These are phyloP conservation scores for Pachypsylla venusta DNA, from an alignment of 1,140 invertebrate genomes.

Conservation along the genomic window DNA sequence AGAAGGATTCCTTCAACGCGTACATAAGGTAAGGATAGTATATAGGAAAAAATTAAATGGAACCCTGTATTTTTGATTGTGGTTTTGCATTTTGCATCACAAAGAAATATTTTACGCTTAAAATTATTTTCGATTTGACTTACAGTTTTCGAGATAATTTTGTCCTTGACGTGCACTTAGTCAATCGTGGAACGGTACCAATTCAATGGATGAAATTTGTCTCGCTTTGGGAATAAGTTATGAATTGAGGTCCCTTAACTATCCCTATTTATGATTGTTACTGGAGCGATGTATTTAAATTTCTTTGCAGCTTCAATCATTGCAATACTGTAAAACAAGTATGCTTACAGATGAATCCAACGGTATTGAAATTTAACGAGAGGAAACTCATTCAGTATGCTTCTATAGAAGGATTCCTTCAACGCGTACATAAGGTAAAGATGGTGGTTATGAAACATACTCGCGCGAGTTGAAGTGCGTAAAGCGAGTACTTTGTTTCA, in stretches of 20 bases:
- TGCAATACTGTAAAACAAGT: constrained; percentile 72
- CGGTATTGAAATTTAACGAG: constrained; percentile 57
- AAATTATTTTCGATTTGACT: too few relatives aligned
- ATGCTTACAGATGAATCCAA: constrained; percentile 62
- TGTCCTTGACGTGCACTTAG: too few relatives aligned
- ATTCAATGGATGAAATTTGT: constrained; percentile 3
- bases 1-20: constrained; percentile 65
- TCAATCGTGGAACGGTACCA: constrained; percentile 4
- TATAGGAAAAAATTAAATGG: too few relatives aligned
- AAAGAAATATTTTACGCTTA: too few relatives aligned
- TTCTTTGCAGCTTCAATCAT: constrained; percentile 69
- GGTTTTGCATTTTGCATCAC: too few relatives aligned
- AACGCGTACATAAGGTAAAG: constrained; percentile 62
- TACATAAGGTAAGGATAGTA: constrained; percentile 55
- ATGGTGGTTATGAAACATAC: too few relatives aligned
- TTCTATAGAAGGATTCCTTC: constrained; percentile 66
- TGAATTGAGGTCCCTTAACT: too few relatives aligned
- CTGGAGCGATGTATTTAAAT: constrained; percentile 60
- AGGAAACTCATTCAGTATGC: constrained; percentile 84
- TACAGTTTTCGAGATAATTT: too few relatives aligned
- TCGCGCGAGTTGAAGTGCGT: too few relatives aligned
- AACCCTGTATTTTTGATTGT: too few relatives aligned
- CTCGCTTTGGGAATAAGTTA: background rate
- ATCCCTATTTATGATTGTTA: too few relatives aligned
- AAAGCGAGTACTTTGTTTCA: too few relatives aligned